Evolutionary conservation across 2,888 invertebrate genomes (phyloP), one percentile per base, ranked within the genome.

Genomic region (Hyalella azteca): DNA sequence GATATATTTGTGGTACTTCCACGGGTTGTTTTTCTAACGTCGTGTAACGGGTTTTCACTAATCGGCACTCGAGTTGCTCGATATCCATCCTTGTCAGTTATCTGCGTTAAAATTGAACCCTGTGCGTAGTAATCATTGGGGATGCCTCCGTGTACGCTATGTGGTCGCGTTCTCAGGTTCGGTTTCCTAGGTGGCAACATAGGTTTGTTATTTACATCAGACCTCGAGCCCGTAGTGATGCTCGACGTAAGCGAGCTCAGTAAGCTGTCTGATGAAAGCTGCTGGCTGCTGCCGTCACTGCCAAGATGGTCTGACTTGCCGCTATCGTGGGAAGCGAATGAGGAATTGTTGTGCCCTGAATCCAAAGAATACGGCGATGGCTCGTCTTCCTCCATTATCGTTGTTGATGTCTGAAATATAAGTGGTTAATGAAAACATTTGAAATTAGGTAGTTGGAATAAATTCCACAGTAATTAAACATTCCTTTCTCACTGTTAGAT

Each of bases 341-440:
- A 66, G 5, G 66, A 39, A n/a, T 32, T 66, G 66, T 36, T 36
- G 66, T 32, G 19, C 36, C 32, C 36, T 19, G 36, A 32, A 11
- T 66, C 66, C 66, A 66, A 19, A 19, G 66, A 36, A 29, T 66
- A 45, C 29, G 41, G 40, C 26, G 13, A 75, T 5, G 40, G 41
- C 22, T 45, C 75, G 22, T 75, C 75, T 45, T 75, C 75, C 15
- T 75, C 75, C 75, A 75, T 75, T 75, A 75, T 75, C 75, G 75
- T 75, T 29, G 75, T 75, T 75, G 75, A 75, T 75, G 75, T 75
- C 75, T 75, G 75, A 40, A 59, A 59, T 26, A 59, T 22, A 22
- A 59, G 59, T 59, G 9, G n/a, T 26, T 9, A 15, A 59, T 13
- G 11, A 26, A 59, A 59, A n/a, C n/a, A n/a, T n/a, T n/a, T n/a